Conservation (phyloP, 2,113 vertebrate species). For the Xiphophorus maculatus region DNA sequence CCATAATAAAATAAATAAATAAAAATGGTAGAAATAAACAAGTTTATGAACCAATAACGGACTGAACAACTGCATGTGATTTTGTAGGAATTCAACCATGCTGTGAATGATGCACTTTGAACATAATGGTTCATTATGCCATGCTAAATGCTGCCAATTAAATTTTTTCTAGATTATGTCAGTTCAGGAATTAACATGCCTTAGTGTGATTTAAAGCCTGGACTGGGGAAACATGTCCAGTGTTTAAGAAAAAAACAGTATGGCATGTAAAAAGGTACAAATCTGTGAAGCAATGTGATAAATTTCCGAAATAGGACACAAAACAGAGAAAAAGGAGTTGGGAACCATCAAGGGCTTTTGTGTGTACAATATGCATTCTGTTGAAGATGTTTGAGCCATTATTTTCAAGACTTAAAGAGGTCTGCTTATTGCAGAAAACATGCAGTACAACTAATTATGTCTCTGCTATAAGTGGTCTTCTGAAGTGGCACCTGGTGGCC, state of each 20-base stretch:
- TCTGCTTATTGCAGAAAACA: not conserved
- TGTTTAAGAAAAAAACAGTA: constrained; percentile 16
- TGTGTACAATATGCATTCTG: not conserved
- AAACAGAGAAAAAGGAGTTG: not conserved
- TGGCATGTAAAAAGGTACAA: constrained; percentile 27
- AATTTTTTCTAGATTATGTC: constrained; percentile 14
- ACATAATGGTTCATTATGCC: not conserved
- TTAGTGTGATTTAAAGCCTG: not conserved
- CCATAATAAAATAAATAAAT: not conserved
- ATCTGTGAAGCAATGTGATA: constrained; percentile 37
- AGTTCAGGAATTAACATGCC: constrained; percentile 24
- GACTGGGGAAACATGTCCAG: not conserved
- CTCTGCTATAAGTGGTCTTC: not conserved
- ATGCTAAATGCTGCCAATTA: constrained; percentile 30
- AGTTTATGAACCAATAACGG: not conserved
- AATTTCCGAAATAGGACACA: constrained; percentile 12
- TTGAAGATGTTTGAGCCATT: not conserved
- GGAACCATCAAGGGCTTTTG: not conserved
- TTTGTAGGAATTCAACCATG: constrained; percentile 21
- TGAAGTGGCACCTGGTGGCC: not conserved
- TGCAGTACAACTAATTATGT: not conserved
- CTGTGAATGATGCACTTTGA: constrained; percentile 19
- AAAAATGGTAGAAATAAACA: not conserved
- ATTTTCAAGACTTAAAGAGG: not conserved
- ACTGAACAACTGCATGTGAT: constrained; percentile 18